These are phyloP conservation scores for Pteromalus puparum DNA, from an alignment of 1,140 invertebrate genomes.

Conservation along the genomic window DNA sequence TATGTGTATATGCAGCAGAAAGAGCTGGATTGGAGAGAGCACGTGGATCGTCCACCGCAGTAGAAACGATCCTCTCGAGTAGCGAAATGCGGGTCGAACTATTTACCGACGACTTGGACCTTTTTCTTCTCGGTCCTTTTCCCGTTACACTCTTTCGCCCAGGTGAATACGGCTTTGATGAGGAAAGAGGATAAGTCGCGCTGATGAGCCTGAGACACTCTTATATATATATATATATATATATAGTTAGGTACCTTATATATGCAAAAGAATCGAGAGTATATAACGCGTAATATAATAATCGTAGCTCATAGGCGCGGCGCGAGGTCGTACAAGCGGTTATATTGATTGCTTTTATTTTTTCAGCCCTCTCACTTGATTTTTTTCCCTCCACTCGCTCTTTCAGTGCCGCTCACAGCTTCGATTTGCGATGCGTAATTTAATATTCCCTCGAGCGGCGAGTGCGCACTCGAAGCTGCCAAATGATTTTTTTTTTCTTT, in stretches of 20 bases:
- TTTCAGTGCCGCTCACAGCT: background rate
- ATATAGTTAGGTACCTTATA: too few species aligned
- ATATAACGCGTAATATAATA: background rate
- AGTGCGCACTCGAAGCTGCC: background rate
- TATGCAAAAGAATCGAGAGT: too few species aligned
- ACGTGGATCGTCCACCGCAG: background rate
- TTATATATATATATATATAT: too few species aligned
- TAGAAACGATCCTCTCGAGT: background rate
- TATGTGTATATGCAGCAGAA: background rate
- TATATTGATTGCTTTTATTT: conserved; percentile 26
- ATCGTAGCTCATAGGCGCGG: conserved; percentile 31
- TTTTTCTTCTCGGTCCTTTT: conserved; percentile 1
- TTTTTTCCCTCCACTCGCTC: background rate
- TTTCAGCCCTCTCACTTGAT: background rate
- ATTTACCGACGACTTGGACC: conserved; percentile 34
- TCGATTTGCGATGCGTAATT: background rate
- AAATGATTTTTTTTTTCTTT: background rate
- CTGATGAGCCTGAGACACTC: conserved; percentile 8
- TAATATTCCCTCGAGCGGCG: conserved; percentile 9
- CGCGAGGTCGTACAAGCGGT: background rate
- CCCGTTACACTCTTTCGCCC: background rate
- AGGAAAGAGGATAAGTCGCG: background rate
- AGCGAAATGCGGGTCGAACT: conserved; percentile 29
- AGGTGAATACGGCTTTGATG: conserved; percentile 32
- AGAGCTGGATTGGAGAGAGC: background rate